Evolutionary conservation across 2,888 invertebrate species (phyloP), one percentile per base, ranked within the genome.

Genomic region (Eudemis profundana): DNA sequence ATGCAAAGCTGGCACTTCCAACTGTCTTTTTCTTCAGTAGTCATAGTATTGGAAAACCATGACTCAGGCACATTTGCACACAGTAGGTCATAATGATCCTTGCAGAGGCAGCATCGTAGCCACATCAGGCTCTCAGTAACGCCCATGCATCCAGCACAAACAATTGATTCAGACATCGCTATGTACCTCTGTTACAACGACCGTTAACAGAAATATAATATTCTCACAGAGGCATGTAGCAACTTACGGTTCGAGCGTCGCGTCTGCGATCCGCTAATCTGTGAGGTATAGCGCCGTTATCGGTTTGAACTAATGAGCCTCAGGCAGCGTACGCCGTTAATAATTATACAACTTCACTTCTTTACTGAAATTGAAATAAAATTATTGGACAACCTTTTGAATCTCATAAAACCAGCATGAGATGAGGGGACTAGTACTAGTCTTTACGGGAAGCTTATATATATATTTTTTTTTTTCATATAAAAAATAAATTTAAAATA

Each of bases 1-100:
- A 47, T 14, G n/a, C 47, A 47, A 4, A 27, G 4, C 23, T 47
- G 47, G 7, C 47, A 47, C 23, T 27, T 47, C 47, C 47, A 47
- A 14, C 23, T n/a, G 10, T 23, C n/a, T 14, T 27, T 27, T 27
- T 47, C n/a, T 7, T 47, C 23, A 3, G 12, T 5, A 23, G 47
- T 14, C 47, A 47, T 47, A n/a, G 23, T 10, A 5, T 27, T 7
- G 23, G 12, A 47, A 7, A 27, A 23, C 1, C 23, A 1, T 27
- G 12, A 4, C 4, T 23, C 14, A 4, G 47, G 3, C 1, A 47
- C 23, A 27, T 47, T 47, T 14, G 47, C 23, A 14, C 23, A 47
- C 27, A 5, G 27, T 7, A 27, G 27, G 7, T 38, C 47, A 27
- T 47, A 47, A 1, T 1, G 3, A n/a, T n/a, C 14, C 27, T 49